These are phyloP conservation scores for Lepeophtheirus nordmannii DNA, from an alignment of 2,888 invertebrate species.

Conservation along the genomic window DNA sequence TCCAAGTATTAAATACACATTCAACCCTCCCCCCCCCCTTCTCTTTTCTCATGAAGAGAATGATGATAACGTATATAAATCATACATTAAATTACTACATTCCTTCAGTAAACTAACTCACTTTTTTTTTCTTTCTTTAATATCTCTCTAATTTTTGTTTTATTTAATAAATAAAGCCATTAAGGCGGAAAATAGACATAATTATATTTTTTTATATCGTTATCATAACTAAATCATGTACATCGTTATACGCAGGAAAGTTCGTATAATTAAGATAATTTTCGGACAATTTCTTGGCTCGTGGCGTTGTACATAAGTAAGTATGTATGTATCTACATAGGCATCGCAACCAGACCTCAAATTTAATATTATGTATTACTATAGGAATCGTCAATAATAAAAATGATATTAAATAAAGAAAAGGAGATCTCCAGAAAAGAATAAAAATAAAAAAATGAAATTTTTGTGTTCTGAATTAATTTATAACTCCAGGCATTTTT, in stretches of 20 bases:
- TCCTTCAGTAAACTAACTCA: no score
- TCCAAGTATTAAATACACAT: no score
- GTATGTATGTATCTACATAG: no score
- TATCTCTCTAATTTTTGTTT: no score
- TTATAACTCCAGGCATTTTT: background rate
- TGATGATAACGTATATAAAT: no score
- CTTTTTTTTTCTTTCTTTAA: no score
- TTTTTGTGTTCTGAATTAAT: background rate
- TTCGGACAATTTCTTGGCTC: constrained; percentile 7
- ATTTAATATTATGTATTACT: background rate
- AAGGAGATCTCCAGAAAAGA: background rate
- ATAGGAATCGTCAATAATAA: background rate
- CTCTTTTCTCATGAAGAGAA: no score
- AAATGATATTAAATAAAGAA: background rate
- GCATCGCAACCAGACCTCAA: background rate
- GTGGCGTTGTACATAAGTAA: background rate
- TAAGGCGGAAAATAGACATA: constrained; percentile 2
- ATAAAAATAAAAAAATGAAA: no score
- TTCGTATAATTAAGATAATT: constrained; percentile 6
- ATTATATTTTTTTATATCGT: background rate
- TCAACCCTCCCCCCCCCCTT: no score
- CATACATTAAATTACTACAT: no score
- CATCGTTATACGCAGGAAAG: background rate
- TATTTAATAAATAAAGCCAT: constrained; percentile 6
- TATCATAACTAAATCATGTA: background rate